A percentile compares a stretch with the other conserved stretches of the same genome.
Evolutionary conservation across 2,888 invertebrate species (phyloP).

Genomic region (Epirrhoe tristata): DNA sequence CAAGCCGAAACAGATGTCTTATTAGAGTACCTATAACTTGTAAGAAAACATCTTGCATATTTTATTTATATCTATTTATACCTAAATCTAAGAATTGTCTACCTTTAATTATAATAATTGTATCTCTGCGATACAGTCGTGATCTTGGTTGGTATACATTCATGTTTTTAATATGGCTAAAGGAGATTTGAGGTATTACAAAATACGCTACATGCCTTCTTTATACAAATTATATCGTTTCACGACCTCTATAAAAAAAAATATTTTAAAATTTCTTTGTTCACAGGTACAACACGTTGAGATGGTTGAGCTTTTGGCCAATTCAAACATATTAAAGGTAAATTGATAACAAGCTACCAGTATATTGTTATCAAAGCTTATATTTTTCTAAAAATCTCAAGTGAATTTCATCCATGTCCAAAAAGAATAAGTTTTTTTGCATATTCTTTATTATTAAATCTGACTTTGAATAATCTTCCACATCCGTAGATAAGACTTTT

Average conservation of each 20-base stretch:
- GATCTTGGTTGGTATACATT: too few relatives aligned
- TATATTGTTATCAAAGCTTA: neutral
- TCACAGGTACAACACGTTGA: slow-evolving; percentile 11
- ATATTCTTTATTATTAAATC: slow-evolving; percentile 33
- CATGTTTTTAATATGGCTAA: too few relatives aligned
- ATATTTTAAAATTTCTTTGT: slow-evolving; percentile 2
- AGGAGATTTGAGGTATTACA: too few relatives aligned
- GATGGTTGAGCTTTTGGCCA: neutral
- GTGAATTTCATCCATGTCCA: slow-evolving; percentile 7
- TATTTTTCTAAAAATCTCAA: neutral
- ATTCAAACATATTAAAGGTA: neutral
- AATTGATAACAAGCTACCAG: neutral
- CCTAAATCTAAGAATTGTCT: too few relatives aligned
- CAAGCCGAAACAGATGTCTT: neutral
- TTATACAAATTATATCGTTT: neutral
- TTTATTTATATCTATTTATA: too few relatives aligned
- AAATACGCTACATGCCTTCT: neutral
- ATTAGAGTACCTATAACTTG: neutral
- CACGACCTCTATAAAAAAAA: neutral
- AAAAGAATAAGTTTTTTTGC: slow-evolving; percentile 17
- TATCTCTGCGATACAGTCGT: too few relatives aligned
- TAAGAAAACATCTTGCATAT: neutral
- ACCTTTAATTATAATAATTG: too few relatives aligned
- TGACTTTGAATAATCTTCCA: slow-evolving; percentile 36
- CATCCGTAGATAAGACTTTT: slow-evolving; percentile 32